Percentiles rank a stretch among this genome's conserved stretches.
Evolutionary conservation across 1,140 invertebrate species (phyloP).

Genomic region (Formica selysi): DNA sequence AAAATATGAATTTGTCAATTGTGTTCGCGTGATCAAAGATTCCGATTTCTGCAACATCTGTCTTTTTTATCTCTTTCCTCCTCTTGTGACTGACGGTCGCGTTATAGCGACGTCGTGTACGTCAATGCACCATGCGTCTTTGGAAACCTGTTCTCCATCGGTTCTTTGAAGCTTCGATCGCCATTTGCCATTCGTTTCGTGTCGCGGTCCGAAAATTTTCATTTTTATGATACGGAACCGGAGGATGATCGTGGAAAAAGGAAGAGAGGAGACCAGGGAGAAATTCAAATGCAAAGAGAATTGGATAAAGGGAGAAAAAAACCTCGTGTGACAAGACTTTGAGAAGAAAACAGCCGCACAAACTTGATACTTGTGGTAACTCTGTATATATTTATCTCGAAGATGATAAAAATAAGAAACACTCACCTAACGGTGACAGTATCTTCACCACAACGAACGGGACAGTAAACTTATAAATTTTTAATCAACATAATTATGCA

Average conservation of each 20-base stretch:
- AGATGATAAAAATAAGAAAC: conserved; percentile 1
- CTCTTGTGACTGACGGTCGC: conserved; percentile 46
- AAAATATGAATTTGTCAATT: no score
- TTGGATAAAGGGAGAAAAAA: background rate
- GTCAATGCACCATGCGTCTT: conserved; percentile 36
- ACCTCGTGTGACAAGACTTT: conserved; percentile 14
- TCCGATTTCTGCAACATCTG: background rate
- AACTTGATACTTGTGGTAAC: background rate
- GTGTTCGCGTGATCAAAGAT: background rate
- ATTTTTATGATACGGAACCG: conserved; percentile 28
- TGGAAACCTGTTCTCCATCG: conserved; percentile 70
- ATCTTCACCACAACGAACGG: background rate
- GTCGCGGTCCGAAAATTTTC: conserved; percentile 52
- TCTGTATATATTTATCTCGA: background rate
- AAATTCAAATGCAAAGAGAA: conserved; percentile 45
- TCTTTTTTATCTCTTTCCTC: background rate
- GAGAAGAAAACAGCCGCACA: background rate
- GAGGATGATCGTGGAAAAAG: background rate
- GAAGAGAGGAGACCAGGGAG: conserved; percentile 28
- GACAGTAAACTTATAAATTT: background rate
- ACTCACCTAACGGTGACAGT: background rate
- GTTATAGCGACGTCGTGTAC: conserved; percentile 3
- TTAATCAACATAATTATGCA: background rate
- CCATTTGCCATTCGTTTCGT: conserved; percentile 33
- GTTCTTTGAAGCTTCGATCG: conserved; percentile 63